These are phyloP conservation scores for Tetropium fuscum DNA, from an alignment of 2,888 invertebrate genomes.

Conservation along the genomic window DNA sequence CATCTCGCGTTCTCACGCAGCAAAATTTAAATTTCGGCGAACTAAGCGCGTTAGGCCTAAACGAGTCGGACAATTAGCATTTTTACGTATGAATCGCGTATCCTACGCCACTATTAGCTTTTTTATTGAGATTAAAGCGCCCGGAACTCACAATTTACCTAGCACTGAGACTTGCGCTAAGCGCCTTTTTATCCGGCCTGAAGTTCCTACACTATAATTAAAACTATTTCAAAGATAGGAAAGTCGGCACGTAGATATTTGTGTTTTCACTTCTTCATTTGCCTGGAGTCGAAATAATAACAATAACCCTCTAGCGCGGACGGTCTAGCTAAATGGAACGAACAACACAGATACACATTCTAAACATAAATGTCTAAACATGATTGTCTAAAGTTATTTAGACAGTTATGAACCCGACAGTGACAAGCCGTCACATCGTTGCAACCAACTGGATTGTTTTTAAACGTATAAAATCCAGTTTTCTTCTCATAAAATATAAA, in stretches of 20 bases:
- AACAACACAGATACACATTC: no score
- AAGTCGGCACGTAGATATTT: constrained; percentile 12
- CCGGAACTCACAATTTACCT: constrained; percentile 11
- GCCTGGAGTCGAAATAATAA: no score
- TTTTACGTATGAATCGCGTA: constrained; percentile 7
- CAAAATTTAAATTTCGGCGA: constrained; percentile 5
- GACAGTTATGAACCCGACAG: no score
- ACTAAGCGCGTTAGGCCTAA: no score
- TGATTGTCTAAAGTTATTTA: no score
- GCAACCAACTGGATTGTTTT: no score
- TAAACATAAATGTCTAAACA: no score
- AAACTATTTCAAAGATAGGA: constrained; percentile 17
- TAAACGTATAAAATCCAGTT: no score
- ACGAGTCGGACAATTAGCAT: constrained; percentile 16
- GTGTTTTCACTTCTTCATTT: constrained; percentile 16
- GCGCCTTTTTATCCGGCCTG: constrained; percentile 3
- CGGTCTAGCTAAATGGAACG: no score
- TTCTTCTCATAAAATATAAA: no score
- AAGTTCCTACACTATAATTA: constrained; percentile 16
- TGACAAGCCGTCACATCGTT: no score
- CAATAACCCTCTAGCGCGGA: no score
- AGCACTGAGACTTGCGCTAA: constrained; percentile 9
- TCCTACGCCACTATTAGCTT: constrained; percentile 19
- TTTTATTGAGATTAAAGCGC: constrained; percentile 4
- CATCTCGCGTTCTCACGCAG: not conserved